These are phyloP conservation scores for Didymodactylos carnosus DNA, from an alignment of 2,888 invertebrate genomes.

Conservation along the genomic window DNA sequence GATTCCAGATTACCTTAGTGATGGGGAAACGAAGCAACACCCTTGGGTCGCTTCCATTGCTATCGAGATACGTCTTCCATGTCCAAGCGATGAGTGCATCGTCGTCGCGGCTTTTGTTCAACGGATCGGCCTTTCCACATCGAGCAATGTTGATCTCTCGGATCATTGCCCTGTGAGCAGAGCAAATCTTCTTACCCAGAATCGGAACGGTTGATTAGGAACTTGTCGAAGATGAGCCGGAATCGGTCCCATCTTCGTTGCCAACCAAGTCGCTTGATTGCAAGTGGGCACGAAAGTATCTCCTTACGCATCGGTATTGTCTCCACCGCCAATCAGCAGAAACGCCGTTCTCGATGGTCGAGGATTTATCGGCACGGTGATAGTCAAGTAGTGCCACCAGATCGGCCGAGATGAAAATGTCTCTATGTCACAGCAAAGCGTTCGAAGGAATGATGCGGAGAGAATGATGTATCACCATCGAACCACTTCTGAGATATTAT, in stretches of 20 bases:
- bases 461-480: slow-evolving; percentile 5
- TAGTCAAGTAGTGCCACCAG: slow-evolving; percentile 18
- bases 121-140: neutral
- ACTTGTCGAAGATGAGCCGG: slow-evolving; percentile 20
- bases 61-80: slow-evolving; percentile 13
- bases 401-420: slow-evolving; percentile 15
- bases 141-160: neutral
- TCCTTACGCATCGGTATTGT: slow-evolving; percentile 18
- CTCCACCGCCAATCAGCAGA: slow-evolving; percentile 15
- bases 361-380: slow-evolving; percentile 16
- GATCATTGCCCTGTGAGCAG: neutral
- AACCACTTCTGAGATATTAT: slow-evolving; percentile 13
- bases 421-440: neutral
- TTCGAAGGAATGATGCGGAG: neutral
- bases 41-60: slow-evolving; percentile 19
- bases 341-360: slow-evolving; percentile 15
- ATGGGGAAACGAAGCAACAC: slow-evolving; percentile 24
- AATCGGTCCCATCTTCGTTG: slow-evolving; percentile 18
- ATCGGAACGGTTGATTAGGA: slow-evolving; percentile 22
- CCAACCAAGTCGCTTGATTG: slow-evolving; percentile 16
- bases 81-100: slow-evolving; percentile 1
- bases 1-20: slow-evolving; percentile 23
- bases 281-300: neutral
- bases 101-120: neutral
- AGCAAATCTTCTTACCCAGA: slow-evolving; percentile 18